phyloP scores from a whole-genome alignment of 2,113 vertebrate species.

The Scartelaos histophorus region DNA sequence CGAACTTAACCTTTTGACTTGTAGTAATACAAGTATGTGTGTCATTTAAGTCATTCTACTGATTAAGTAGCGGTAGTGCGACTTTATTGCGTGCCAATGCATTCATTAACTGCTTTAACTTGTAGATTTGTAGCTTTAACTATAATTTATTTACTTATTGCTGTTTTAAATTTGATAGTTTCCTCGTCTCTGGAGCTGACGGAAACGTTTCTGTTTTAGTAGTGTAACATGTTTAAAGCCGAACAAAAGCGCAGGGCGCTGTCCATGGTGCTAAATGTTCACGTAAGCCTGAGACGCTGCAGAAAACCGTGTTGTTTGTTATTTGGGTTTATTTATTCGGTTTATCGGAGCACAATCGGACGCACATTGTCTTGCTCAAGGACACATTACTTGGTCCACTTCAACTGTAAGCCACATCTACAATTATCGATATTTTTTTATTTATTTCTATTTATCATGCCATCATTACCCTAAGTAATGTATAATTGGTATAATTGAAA shows the following conservation, averaged over 20 bases:
- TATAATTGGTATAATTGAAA: background rate
- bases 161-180: background rate
- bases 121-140: background rate
- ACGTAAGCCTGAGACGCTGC: background rate
- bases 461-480: background rate
- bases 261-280: slow-evolving; percentile 62
- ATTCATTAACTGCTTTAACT: background rate
- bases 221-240: background rate
- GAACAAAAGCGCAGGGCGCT: slow-evolving; percentile 44
- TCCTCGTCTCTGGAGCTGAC: background rate
- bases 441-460: background rate
- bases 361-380: slow-evolving; percentile 18
- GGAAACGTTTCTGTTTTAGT: background rate
- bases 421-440: background rate
- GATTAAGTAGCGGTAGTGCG: background rate
- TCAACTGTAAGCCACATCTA: background rate
- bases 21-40: background rate
- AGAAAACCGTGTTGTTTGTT: background rate
- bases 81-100: background rate
- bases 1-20: background rate
- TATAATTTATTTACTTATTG: background rate
- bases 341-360: background rate
- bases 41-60: background rate
- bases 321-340: too few species aligned
- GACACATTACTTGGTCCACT: slow-evolving; percentile 25